Conservation (phyloP, 2,888 invertebrate species). For the Hypena proboscidalis region DNA sequence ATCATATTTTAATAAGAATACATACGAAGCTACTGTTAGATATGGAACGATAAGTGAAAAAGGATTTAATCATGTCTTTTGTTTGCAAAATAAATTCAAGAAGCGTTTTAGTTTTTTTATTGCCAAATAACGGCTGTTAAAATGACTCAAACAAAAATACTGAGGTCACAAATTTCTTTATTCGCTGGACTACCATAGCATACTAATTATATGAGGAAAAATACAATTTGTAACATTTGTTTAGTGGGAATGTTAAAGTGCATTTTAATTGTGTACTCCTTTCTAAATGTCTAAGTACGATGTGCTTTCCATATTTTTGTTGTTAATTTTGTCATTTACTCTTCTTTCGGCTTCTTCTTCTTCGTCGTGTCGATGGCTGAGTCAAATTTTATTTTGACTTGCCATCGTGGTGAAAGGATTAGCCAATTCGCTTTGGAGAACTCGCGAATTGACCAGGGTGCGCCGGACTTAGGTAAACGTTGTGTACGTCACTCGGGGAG, state of each 20-base stretch:
- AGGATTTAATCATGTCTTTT: slow-evolving; percentile 49
- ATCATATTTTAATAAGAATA: slow-evolving; percentile 29
- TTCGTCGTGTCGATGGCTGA: too few relatives aligned
- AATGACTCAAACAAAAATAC: slow-evolving; percentile 74
- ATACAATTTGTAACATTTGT: slow-evolving; percentile 56
- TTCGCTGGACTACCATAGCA: slow-evolving; percentile 57
- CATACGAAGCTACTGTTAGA: slow-evolving; percentile 36
- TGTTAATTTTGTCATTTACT: too few relatives aligned
- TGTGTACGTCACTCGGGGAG: too few relatives aligned
- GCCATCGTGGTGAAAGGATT: too few relatives aligned
- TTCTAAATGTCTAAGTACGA: slow-evolving; percentile 56
- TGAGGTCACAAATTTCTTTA: slow-evolving; percentile 71
- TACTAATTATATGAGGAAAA: slow-evolving; percentile 68
- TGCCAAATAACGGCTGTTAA: slow-evolving; percentile 69
- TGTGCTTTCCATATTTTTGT: slow-evolving; percentile 37
- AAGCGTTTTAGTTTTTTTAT: slow-evolving; percentile 64
- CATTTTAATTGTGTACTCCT: slow-evolving; percentile 69
- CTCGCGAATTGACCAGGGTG: too few relatives aligned
- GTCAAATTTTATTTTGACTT: too few relatives aligned
- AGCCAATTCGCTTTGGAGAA: too few relatives aligned
- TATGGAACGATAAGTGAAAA: slow-evolving; percentile 20
- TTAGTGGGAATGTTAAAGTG: slow-evolving; percentile 58
- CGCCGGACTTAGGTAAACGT: too few relatives aligned
- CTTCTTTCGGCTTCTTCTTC: too few relatives aligned
- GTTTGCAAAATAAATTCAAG: slow-evolving; percentile 52